These are phyloP conservation scores for Ataeniobius toweri DNA, from an alignment of 2,797 vertebrate species.

Conservation along the genomic window DNA sequence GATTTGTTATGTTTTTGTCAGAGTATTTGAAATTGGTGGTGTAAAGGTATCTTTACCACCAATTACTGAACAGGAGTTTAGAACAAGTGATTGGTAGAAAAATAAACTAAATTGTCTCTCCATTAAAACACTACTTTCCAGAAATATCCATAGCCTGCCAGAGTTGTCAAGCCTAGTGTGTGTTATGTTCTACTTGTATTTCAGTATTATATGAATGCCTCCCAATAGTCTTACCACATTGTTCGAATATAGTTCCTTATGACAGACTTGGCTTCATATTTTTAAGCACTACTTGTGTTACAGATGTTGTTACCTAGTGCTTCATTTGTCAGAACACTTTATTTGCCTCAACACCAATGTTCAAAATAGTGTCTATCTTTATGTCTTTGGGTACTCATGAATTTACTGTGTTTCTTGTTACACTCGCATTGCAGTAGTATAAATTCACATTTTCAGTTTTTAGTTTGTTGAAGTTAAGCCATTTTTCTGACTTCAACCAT, in stretches of 20 bases:
- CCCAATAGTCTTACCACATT: neutral
- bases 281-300: neutral
- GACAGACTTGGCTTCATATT: neutral
- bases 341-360: neutral
- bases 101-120: neutral
- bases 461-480: neutral
- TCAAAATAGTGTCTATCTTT: neutral
- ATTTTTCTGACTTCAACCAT: neutral
- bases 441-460: neutral
- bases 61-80: neutral
- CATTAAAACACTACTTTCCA: neutral
- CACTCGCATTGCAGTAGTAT: neutral
- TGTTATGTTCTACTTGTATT: neutral
- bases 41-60: neutral
- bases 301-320: neutral
- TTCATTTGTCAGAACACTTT: constrained; percentile 1
- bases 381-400: neutral
- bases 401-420: neutral
- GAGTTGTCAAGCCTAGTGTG: neutral
- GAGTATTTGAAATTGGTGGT: neutral
- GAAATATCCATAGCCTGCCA: neutral
- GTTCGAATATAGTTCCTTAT: neutral
- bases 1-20: too few species aligned
- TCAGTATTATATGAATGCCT: neutral
- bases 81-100: too few species aligned